Evolutionary conservation across 2,797 vertebrate species (phyloP).

Genomic region (Acanthopagrus latus): DNA sequence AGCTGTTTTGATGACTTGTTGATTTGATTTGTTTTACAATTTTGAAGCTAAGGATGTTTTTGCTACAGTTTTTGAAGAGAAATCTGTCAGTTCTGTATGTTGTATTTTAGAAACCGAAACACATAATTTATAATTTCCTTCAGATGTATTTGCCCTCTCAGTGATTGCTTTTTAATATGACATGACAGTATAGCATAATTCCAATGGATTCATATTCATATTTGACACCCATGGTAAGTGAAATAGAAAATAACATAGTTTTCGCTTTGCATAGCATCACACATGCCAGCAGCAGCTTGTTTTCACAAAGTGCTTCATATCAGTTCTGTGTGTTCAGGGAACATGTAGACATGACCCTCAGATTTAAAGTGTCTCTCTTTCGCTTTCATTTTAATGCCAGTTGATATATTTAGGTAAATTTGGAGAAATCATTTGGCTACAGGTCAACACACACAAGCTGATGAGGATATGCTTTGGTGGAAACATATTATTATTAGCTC

Average conservation of each 20-base stretch:
- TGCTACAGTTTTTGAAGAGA: neutral
- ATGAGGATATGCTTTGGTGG: constrained; percentile 67
- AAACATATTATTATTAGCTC: constrained; percentile 43
- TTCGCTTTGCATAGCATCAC: constrained; percentile 59
- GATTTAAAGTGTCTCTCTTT: neutral
- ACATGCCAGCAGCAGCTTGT: constrained; percentile 41
- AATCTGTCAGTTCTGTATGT: neutral
- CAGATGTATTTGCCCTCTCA: neutral
- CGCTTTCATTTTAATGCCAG: neutral
- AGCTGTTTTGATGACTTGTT: constrained; percentile 23
- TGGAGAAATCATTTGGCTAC: neutral
- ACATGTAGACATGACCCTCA: neutral
- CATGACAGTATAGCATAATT: constrained; percentile 19
- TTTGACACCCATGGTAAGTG: constrained; percentile 74
- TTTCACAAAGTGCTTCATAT: constrained; percentile 68
- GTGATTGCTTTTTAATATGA: neutral
- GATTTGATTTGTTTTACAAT: constrained; percentile 17
- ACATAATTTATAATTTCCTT: neutral
- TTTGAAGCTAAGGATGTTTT: neutral
- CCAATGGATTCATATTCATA: constrained; percentile 53
- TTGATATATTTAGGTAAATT: neutral
- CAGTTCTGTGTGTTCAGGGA: constrained; percentile 53
- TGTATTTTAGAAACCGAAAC: neutral
- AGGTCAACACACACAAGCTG: constrained; percentile 52
- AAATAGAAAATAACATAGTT: constrained; percentile 52